Base-by-base conservation (phyloP, 2,888 invertebrate species). In the Andrena marginata region DNA sequence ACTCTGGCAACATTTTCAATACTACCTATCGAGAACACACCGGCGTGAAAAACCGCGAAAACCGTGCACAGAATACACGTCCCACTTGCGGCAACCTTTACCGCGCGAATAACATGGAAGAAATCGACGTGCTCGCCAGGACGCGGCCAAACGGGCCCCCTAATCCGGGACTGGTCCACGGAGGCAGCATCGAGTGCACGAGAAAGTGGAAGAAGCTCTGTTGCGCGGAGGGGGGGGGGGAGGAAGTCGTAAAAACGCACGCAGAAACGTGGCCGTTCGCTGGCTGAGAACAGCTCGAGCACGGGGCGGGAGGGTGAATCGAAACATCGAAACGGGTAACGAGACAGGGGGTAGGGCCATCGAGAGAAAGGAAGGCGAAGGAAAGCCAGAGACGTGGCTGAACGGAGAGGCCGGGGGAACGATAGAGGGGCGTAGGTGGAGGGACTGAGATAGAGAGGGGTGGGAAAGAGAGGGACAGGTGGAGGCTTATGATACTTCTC, bases 401-500 rank as follows among this genome's bases (percentile, higher is more conserved):
- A 59, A 59, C 29, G 59, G 26, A 59, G 59, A 59, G 29, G 67
- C 42, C 42, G 42, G 42, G 42, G 20, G 48, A 31, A 64, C 10
- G 51, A 51, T 23, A 23, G 2, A 33, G 48, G 35, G 35, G 51
- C 60, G 81, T 51, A 51, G 54, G 26, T 51, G 29, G 35, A 64
- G 63, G 59, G 29, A n/a, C 42, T 16, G 56, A 73, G 59, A 70
- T 56, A 72, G 54, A 63, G 49, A 67, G 31, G 71, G 49, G 49
- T 59, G 54, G 51, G 16, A 49, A 59, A 79, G 72, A 74, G 82
- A 76, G 81, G 49, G 49, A 51, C 68, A 75, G 74, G 84, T 63
- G 72, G 80, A 69, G 71, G 80, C 79, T 80, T 84, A 77, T 74
- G 84, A 85, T 85, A 79, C 85, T 87, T 85, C 80, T 77, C 82